Conservation (phyloP, 2,888 invertebrate genomes). For the Sarcophaga caerulescens region DNA sequence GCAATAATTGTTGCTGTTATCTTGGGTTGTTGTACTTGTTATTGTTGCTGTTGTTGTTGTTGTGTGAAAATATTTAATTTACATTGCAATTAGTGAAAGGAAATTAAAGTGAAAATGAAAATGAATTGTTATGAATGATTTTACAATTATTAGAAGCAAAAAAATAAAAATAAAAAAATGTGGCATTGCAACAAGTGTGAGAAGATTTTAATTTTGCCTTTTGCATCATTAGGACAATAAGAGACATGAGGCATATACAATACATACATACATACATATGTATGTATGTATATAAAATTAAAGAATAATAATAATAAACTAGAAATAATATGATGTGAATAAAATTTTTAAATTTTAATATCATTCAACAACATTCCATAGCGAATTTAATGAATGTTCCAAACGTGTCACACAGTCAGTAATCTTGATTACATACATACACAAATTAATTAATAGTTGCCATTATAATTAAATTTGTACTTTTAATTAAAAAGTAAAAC, state of each 20-base stretch:
- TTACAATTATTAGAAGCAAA: neutral
- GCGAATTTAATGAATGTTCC: too few species aligned
- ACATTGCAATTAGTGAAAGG: conserved; percentile 63
- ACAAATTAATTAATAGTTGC: too few species aligned
- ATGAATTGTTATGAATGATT: conserved; percentile 51
- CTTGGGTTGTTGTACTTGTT: neutral
- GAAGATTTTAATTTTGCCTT: conserved; percentile 1
- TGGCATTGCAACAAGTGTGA: conserved; percentile 19
- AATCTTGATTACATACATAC: too few species aligned
- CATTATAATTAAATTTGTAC: too few species aligned
- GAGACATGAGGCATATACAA: neutral
- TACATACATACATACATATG: neutral
- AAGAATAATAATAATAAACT: neutral
- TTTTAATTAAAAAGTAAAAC: too few species aligned
- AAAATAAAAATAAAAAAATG: conserved; percentile 2
- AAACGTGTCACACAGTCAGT: too few species aligned
- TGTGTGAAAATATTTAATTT: conserved; percentile 45
- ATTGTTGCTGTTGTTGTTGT: conserved; percentile 17
- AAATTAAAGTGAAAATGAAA: conserved; percentile 61
- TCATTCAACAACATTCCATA: too few species aligned
- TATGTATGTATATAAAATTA: neutral
- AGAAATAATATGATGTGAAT: too few species aligned
- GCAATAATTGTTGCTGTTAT: neutral
- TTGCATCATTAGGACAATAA: neutral
- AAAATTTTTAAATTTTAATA: too few species aligned